Evolutionary conservation across 2,797 vertebrate genomes (phyloP).

Genomic region (Calcarius lapponicus): DNA sequence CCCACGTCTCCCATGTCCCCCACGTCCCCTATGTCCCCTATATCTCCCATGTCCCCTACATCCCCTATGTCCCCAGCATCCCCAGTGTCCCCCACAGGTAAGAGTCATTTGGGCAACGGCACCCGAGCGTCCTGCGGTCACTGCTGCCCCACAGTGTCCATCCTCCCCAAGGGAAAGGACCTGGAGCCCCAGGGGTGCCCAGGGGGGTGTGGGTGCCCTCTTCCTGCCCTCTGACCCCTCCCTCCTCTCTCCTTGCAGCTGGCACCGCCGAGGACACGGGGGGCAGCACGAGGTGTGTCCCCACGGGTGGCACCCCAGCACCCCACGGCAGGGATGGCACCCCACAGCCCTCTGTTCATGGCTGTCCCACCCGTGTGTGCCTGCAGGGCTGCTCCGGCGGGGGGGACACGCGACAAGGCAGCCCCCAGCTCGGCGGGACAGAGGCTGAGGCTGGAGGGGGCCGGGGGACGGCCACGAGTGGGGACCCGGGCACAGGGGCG

Average conservation of each 20-base stretch:
- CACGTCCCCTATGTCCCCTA: fast-evolving
- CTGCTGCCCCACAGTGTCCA: neutral
- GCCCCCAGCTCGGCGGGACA: fast-evolving
- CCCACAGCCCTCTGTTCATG: no score
- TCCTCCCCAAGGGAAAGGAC: no score
- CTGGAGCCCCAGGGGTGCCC: neutral
- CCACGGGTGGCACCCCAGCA: neutral
- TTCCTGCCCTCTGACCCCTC: neutral
- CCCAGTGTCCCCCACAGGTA: conserved; percentile 35
- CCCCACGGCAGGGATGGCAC: neutral
- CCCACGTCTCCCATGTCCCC: neutral
- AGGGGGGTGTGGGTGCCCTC: no score
- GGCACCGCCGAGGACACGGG: neutral
- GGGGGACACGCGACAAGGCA: neutral
- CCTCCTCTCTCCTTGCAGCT: neutral
- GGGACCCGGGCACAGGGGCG: conserved; percentile 44
- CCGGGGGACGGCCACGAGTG: neutral
- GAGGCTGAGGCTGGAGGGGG: neutral
- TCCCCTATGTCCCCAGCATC: fast-evolving
- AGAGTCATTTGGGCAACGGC: neutral
- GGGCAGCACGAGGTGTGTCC: neutral
- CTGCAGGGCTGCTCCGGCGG: neutral
- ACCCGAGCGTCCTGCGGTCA: neutral
- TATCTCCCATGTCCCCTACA: neutral
- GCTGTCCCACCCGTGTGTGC: neutral